A percentile compares a stretch with the other conserved stretches of the same genome.
phyloP scores from a whole-genome alignment of 2,797 vertebrate genomes.

The Aulostomus chinensis region DNA sequence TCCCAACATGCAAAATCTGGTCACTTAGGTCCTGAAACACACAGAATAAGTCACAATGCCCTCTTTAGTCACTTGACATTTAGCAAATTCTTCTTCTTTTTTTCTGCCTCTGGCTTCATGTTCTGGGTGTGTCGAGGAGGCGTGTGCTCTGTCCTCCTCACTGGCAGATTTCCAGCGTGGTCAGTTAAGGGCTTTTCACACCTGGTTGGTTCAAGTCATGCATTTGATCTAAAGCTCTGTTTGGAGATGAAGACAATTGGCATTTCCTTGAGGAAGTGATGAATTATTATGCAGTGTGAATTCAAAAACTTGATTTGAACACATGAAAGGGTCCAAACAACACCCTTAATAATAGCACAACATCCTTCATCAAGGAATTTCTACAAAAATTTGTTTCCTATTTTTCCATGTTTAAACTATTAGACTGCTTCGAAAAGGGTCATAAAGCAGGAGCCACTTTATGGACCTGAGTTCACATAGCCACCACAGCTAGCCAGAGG shows the following conservation, averaged over 20 bases:
- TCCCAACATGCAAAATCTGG: slow-evolving; percentile 13
- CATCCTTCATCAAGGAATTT: no score
- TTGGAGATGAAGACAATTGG: neutral
- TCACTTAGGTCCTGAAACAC: slow-evolving; percentile 32
- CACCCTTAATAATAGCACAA: no score
- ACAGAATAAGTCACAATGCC: slow-evolving; percentile 35
- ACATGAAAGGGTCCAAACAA: no score
- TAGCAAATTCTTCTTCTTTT: slow-evolving; percentile 58
- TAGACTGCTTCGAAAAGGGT: no score
- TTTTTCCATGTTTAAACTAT: no score
- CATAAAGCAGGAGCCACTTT: no score
- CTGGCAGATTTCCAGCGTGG: slow-evolving; percentile 13
- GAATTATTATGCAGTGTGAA: no score
- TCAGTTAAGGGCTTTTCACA: slow-evolving; percentile 44
- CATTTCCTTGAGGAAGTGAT: neutral
- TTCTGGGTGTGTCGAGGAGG: slow-evolving; percentile 34
- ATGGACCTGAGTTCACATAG: no score
- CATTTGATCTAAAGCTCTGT: slow-evolving; percentile 2
- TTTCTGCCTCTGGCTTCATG: slow-evolving; percentile 51
- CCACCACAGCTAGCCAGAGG: no score
- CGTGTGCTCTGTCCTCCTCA: slow-evolving; percentile 7
- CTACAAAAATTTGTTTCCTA: no score
- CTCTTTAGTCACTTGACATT: slow-evolving; percentile 66
- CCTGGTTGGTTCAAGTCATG: slow-evolving; percentile 32
- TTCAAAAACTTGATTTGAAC: no score